Percentiles rank a stretch among this genome's conserved stretches.
Conservation (phyloP, 2,797 vertebrate genomes). For the Pantherophis alleghaniensis region DNA sequence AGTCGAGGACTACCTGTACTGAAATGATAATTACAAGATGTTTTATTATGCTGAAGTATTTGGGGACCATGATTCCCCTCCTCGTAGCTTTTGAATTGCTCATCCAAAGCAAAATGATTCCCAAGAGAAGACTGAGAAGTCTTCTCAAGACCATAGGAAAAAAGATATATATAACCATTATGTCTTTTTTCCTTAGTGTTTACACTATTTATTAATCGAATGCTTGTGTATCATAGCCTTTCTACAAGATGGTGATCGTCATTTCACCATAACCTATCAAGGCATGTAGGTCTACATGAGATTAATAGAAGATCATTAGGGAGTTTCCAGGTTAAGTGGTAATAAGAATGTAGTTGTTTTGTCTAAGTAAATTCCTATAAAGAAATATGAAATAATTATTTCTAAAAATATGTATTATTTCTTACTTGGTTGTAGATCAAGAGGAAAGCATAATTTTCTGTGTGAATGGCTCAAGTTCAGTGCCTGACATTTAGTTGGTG, state of each 20-base stretch:
- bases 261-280: too few relatives aligned
- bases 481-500: background rate
- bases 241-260: background rate
- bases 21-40: background rate
- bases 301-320: background rate
- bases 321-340: background rate
- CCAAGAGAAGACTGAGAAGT: background rate
- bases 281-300: background rate
- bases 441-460: background rate
- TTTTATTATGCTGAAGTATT: background rate
- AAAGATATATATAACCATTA: background rate
- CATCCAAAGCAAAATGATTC: background rate
- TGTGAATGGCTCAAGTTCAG: background rate
- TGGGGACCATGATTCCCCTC: background rate
- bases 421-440: background rate
- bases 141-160: background rate
- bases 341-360: background rate
- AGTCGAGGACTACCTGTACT: background rate
- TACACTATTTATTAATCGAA: background rate
- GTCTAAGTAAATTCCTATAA: background rate
- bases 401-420: background rate
- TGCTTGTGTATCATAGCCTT: background rate
- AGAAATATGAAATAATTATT: background rate
- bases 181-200: background rate
- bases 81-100: background rate